A percentile compares a stretch with the other conserved stretches of the same genome.
These are phyloP conservation scores for Thryonomys swinderianus DNA, from an alignment of 2,113 vertebrate species.

Conservation along the genomic window DNA sequence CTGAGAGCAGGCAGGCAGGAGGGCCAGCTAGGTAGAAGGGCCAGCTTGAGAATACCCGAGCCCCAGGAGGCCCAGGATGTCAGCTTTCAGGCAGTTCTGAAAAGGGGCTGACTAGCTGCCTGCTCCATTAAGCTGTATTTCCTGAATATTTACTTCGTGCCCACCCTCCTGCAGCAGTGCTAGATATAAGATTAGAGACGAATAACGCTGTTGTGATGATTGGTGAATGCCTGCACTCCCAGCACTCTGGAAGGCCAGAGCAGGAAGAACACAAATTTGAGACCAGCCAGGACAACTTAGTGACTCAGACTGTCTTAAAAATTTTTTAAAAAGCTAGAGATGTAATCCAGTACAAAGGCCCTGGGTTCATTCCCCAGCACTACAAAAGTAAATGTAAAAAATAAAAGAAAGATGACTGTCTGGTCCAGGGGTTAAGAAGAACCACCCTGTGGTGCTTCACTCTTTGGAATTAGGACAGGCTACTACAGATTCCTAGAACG, in stretches of 20 bases:
- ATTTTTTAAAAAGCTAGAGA: background rate
- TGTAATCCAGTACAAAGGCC: background rate
- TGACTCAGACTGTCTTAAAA: background rate
- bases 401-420: background rate
- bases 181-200: background rate
- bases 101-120: background rate
- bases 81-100: background rate
- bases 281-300: background rate
- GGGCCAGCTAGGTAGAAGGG: conserved; percentile 61
- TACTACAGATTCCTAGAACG: background rate
- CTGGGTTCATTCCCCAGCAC: background rate
- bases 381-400: background rate
- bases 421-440: background rate
- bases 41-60: conserved; percentile 28
- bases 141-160: background rate
- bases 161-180: background rate
- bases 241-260: background rate
- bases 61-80: background rate
- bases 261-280: background rate
- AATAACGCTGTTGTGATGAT: background rate
- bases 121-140: conserved; percentile 37
- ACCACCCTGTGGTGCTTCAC: background rate
- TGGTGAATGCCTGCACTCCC: background rate
- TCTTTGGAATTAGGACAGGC: background rate
- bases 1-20: conserved; percentile 9